Conservation (phyloP, 2,888 invertebrate species). For the Cantharis rustica region DNA sequence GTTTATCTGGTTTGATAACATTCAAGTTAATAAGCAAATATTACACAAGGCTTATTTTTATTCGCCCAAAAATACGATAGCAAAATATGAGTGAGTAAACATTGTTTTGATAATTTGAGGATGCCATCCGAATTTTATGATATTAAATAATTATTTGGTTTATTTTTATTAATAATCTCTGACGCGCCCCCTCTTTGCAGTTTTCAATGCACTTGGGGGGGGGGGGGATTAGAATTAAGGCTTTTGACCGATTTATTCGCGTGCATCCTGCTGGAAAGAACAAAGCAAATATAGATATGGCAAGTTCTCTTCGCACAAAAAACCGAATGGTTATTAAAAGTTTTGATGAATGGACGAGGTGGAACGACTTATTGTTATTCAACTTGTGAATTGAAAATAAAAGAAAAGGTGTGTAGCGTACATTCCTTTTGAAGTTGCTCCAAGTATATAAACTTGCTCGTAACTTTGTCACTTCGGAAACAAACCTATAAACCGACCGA, state of each 20-base stretch:
- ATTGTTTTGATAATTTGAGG: neutral
- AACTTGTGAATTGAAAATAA: neutral
- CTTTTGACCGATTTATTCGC: neutral
- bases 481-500: neutral
- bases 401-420: neutral
- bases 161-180: neutral
- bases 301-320: neutral
- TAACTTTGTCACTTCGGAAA: neutral
- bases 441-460: neutral
- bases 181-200: no score
- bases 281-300: neutral
- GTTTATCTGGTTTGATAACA: conserved; percentile 22
- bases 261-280: neutral
- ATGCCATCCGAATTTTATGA: neutral
- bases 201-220: neutral
- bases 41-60: conserved; percentile 20
- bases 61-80: conserved; percentile 3
- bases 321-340: conserved; percentile 11
- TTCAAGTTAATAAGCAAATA: conserved; percentile 20
- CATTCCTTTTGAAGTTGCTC: neutral
- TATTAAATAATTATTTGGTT: neutral
- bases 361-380: neutral
- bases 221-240: neutral
- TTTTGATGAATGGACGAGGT: conserved; percentile 10
- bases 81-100: neutral